These are phyloP conservation scores for Nephrotoma flavescens DNA, from an alignment of 2,888 invertebrate genomes.

Conservation along the genomic window DNA sequence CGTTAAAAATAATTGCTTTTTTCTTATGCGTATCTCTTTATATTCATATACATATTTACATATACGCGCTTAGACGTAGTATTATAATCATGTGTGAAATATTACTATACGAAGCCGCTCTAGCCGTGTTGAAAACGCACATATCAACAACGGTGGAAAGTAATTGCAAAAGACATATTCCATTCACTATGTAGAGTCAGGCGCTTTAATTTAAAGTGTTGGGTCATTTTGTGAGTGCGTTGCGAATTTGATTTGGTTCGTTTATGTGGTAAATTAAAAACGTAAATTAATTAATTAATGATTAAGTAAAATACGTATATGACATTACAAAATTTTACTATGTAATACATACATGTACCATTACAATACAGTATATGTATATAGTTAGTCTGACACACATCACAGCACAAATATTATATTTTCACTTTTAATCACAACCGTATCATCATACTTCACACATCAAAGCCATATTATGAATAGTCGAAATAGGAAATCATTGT, in stretches of 20 bases:
- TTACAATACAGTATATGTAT: no score
- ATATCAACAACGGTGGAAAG: not conserved
- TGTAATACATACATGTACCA: no score
- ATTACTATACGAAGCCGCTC: not conserved
- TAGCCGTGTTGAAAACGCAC: not conserved
- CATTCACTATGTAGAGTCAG: not conserved
- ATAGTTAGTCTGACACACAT: not conserved
- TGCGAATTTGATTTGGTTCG: not conserved
- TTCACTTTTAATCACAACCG: not conserved
- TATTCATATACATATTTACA: not conserved
- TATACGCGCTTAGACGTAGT: not conserved
- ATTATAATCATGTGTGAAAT: not conserved
- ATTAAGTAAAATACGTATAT: not conserved
- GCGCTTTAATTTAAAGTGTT: not conserved
- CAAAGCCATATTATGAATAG: not conserved
- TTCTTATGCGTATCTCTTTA: not conserved
- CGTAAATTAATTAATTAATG: not conserved
- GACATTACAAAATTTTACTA: not conserved
- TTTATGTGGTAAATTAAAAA: not conserved
- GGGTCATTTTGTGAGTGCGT: not conserved
- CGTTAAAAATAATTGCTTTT: not conserved
- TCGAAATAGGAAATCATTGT: not conserved
- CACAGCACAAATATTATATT: not conserved
- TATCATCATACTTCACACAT: not conserved
- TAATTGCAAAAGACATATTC: not conserved